Evolutionary conservation across 2,888 invertebrate species (phyloP), one percentile per base, ranked within the genome.

Genomic region (Plagodis pulveraria): DNA sequence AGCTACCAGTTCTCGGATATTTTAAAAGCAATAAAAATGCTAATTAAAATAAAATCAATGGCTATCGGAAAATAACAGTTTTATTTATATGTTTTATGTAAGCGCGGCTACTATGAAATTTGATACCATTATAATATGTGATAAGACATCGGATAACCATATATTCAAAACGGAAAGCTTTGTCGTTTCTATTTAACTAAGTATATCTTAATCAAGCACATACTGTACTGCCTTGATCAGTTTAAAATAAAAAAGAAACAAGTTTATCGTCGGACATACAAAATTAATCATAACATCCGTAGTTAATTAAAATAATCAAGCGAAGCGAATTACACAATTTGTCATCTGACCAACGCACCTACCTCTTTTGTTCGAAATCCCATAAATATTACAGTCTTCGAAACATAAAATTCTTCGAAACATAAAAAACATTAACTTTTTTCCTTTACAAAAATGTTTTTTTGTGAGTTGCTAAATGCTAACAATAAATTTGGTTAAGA

Each of bases 401-500:
- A n/a, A n/a, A n/a, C n/a, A n/a, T n/a, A n/a, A n/a, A n/a, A 87
- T 90, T 90, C 89, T 84, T 63, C 77, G 89, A 89, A 90, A 67
- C 69, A 75, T 67, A 62, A 62, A 66, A 74, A 75, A 12, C 74
- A 73, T 41, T 70, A 56, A 72, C 65, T 69, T 72, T 63, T 66
- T 73, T 71, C n/a, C 33, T 41, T 53, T 42, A 22, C 22, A 11
- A 45, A n/a, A n/a, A 72, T 72, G 74, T 70, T 68, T 48, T 63
- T 59, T 62, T 38, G 62, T 66, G 57, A 53, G 59, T 5, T 53
- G 46, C 52, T 53, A 53, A 53, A 76, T 71, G 69, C 70, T 62
- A 65, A 67, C 64, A 81, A 83, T 60, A 83, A 81, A 82, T 81
- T 71, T 69, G 9, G 12, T 46, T n/a, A 38, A 8, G 38, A 38